Percentiles rank a stretch among this genome's conserved stretches.
phyloP scores from a whole-genome alignment of 2,888 invertebrate genomes.

The Portevinia maculata region DNA sequence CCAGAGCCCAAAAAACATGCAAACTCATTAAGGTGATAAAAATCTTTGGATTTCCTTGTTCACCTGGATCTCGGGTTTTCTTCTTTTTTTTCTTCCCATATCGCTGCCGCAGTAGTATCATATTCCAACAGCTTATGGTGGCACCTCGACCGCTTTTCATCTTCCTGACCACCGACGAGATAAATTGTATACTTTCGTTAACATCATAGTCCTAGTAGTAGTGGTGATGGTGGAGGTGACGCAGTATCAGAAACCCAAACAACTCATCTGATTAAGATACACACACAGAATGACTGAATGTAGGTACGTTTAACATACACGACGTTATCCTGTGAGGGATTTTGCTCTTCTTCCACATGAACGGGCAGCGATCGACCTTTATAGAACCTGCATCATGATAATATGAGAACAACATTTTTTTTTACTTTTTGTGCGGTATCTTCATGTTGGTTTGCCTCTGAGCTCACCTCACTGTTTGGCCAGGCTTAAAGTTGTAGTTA shows the following conservation, averaged over 20 bases:
- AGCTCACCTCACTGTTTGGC: slow-evolving; percentile 47
- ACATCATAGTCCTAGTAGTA: slow-evolving; percentile 37
- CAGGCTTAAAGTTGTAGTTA: slow-evolving; percentile 70
- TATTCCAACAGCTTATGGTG: slow-evolving; percentile 63
- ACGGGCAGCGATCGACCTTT: slow-evolving; percentile 67
- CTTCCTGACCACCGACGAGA: slow-evolving; percentile 67
- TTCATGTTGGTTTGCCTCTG: slow-evolving; percentile 32
- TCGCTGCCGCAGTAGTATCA: slow-evolving; percentile 47
- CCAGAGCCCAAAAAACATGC: slow-evolving; percentile 47
- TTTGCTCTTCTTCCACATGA: slow-evolving; percentile 56
- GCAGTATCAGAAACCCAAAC: slow-evolving; percentile 46
- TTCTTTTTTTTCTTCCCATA: slow-evolving; percentile 41
- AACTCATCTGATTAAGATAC: slow-evolving; percentile 72
- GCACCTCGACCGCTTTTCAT: slow-evolving; percentile 62
- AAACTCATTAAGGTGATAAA: slow-evolving; percentile 74
- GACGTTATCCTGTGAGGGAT: slow-evolving; percentile 53
- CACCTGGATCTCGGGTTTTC: slow-evolving; percentile 51
- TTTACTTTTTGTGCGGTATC: slow-evolving; percentile 16
- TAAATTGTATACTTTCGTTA: slow-evolving; percentile 59
- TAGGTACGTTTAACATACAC: not conserved
- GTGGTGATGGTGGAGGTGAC: slow-evolving; percentile 8
- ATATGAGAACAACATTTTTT: slow-evolving; percentile 35
- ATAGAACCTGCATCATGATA: slow-evolving; percentile 49
- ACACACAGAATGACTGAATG: slow-evolving; percentile 34
- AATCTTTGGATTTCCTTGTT: slow-evolving; percentile 70